These are phyloP conservation scores for Notodonta dromedarius DNA, from an alignment of 2,888 invertebrate genomes.

Conservation along the genomic window DNA sequence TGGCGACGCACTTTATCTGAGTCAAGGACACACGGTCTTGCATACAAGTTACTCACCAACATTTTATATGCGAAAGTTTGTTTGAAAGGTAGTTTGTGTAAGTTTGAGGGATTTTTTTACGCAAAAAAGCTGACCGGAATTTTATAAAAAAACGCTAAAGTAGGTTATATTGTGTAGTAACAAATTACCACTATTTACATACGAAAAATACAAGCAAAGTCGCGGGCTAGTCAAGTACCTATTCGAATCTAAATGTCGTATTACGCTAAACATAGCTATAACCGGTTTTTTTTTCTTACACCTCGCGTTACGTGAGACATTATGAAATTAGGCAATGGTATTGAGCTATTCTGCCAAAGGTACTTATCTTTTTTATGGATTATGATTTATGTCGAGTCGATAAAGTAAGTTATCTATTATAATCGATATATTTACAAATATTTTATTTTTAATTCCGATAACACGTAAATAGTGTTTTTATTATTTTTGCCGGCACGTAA, in stretches of 20 bases:
- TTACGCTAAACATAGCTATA: slow-evolving; percentile 22
- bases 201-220: neutral
- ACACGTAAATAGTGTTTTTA: too few relatives aligned
- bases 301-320: slow-evolving; percentile 9
- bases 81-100: neutral
- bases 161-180: too few relatives aligned
- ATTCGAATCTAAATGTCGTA: slow-evolving; percentile 44
- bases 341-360: slow-evolving; percentile 25
- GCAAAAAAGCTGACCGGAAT: neutral
- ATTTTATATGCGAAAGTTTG: neutral
- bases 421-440: neutral
- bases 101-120: neutral
- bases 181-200: too few relatives aligned
- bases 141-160: too few relatives aligned
- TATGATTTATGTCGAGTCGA: neutral
- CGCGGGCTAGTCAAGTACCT: neutral
- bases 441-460: too few relatives aligned
- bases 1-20: slow-evolving; percentile 63
- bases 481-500: too few relatives aligned
- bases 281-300: slow-evolving; percentile 24
- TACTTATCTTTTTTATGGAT: neutral
- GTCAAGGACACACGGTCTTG: slow-evolving; percentile 60
- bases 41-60: slow-evolving; percentile 31
- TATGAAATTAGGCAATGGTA: slow-evolving; percentile 21
- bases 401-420: neutral